phyloP scores from a whole-genome alignment of 2,113 vertebrate genomes.

The Charina bottae region DNA sequence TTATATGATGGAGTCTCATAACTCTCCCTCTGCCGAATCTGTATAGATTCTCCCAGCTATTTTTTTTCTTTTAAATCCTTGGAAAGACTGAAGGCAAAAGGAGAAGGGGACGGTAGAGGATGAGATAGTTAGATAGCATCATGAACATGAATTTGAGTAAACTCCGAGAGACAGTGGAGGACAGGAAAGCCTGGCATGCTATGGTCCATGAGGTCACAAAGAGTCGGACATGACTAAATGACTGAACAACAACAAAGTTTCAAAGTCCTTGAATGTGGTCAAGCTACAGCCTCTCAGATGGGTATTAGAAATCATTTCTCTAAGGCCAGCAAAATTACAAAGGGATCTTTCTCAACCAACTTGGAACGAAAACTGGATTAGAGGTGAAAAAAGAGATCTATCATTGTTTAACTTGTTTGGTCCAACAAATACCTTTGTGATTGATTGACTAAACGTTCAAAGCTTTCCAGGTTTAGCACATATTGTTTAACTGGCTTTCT shows the following conservation, averaged over 20 bases:
- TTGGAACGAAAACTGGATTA: neutral
- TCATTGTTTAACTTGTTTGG: neutral
- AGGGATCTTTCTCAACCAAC: neutral
- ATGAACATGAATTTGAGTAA: no score
- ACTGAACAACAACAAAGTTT: no score
- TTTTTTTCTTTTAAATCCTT: neutral
- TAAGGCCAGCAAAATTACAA: neutral
- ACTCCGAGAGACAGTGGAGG: no score
- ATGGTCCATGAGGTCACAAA: no score
- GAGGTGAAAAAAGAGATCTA: neutral
- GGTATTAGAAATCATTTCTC: neutral
- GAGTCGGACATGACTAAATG: no score
- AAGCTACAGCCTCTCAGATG: neutral
- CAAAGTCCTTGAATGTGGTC: neutral
- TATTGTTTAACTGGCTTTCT: neutral
- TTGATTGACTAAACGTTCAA: neutral
- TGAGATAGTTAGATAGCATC: no score
- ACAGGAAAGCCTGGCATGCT: no score
- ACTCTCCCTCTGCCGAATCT: neutral
- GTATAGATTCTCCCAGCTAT: neutral
- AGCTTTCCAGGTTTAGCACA: neutral
- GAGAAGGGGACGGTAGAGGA: no score
- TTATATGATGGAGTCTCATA: neutral
- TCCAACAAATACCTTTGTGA: neutral
- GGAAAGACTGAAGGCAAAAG: no score